phyloP scores from a whole-genome alignment of 1,140 invertebrate genomes.

The Carcinoscorpius rotundicauda region DNA sequence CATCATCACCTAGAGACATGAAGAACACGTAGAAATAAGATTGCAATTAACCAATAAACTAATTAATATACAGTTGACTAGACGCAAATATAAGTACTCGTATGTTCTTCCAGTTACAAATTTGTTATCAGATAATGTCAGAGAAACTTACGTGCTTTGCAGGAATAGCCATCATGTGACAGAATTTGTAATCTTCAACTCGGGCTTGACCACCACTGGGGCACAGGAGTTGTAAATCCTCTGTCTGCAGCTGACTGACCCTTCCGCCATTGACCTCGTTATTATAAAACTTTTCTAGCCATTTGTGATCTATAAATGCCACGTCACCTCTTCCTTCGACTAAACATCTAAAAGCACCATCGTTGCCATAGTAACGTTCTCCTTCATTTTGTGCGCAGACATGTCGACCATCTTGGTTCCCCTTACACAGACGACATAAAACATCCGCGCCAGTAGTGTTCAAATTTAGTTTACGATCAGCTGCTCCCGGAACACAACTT shows the following conservation, averaged over 20 bases:
- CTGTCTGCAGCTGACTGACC: background rate
- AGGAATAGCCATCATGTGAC: conserved; percentile 15
- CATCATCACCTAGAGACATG: no score
- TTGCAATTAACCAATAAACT: no score
- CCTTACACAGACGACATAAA: conserved; percentile 13
- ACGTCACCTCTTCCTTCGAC: conserved; percentile 15
- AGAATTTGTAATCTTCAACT: conserved; percentile 13
- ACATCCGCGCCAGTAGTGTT: conserved; percentile 10
- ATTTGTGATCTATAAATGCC: conserved; percentile 12
- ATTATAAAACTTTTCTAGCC: background rate
- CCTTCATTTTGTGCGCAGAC: conserved; percentile 5
- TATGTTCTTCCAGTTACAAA: no score
- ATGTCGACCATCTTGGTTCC: conserved; percentile 9
- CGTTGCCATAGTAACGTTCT: conserved; percentile 13
- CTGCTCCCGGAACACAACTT: conserved; percentile 17
- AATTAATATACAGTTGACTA: no score
- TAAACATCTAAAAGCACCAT: conserved; percentile 17
- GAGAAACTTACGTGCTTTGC: background rate
- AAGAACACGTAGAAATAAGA: no score
- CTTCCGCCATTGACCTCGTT: no score
- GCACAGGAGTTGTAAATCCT: background rate
- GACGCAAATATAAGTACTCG: no score
- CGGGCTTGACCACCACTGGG: background rate
- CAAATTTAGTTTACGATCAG: conserved; percentile 13
- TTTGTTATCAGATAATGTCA: no score